Conservation (phyloP, 2,888 invertebrate species). For the Eremobia ochroleuca region DNA sequence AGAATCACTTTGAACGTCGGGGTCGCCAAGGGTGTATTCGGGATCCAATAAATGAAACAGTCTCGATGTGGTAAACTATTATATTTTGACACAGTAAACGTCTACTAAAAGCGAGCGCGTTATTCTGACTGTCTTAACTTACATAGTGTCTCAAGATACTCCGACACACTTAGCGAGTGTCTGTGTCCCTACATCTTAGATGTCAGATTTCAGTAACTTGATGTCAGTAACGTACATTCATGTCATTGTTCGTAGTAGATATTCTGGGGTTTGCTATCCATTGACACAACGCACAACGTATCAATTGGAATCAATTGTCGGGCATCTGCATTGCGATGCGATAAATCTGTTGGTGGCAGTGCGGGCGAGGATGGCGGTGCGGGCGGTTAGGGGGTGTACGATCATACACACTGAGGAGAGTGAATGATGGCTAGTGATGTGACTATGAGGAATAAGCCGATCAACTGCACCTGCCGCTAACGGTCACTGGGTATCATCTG, state of each 20-base stretch:
- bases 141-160: too few species aligned
- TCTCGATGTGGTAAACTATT: too few species aligned
- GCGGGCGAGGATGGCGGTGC: not conserved
- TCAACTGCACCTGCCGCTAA: slow-evolving; percentile 12
- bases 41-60: too few species aligned
- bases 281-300: slow-evolving; percentile 52
- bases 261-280: slow-evolving; percentile 11
- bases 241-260: not conserved
- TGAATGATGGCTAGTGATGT: slow-evolving; percentile 32
- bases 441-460: not conserved
- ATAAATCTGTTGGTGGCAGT: slow-evolving; percentile 70
- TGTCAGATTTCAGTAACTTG: too few species aligned
- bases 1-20: too few species aligned
- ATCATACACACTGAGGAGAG: slow-evolving; percentile 37
- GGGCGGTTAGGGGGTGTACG: not conserved
- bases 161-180: too few species aligned
- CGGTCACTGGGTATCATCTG: not conserved
- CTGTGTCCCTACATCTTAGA: too few species aligned
- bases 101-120: too few species aligned
- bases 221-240: not conserved
- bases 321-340: slow-evolving; percentile 75
- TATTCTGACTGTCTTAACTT: too few species aligned
- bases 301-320: slow-evolving; percentile 74
- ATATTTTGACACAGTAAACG: too few species aligned
- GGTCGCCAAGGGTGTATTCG: too few species aligned